These are phyloP conservation scores for Piprites chloris DNA, from an alignment of 2,113 vertebrate species.

Conservation along the genomic window DNA sequence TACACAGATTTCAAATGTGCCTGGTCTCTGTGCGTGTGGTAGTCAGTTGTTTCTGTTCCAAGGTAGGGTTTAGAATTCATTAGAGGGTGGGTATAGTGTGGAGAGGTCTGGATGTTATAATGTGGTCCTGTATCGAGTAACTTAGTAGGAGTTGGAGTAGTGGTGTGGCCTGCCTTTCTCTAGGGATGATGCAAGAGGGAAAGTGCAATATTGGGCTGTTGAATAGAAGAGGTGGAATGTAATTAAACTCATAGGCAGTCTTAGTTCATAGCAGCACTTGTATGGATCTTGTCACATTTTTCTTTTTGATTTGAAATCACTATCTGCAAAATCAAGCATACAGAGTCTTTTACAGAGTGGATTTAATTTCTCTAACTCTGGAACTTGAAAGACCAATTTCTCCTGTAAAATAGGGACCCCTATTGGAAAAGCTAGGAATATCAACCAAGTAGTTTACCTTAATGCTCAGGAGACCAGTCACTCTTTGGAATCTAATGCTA, in stretches of 20 bases:
- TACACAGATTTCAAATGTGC: not conserved
- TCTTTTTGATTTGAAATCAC: not conserved
- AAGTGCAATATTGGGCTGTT: not conserved
- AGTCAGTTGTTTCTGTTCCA: not conserved
- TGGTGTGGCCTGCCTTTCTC: not conserved
- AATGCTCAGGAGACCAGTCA: not conserved
- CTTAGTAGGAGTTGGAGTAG: not conserved
- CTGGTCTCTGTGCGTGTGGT: not conserved
- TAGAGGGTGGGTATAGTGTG: not conserved
- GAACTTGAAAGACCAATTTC: not conserved
- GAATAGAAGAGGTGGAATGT: not conserved
- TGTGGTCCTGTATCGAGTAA: fast-evolving
- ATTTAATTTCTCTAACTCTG: not conserved
- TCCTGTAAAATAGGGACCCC: slow-evolving; percentile 10
- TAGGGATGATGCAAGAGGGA: not conserved
- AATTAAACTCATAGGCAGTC: not conserved
- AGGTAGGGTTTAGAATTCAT: not conserved
- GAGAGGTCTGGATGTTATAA: not conserved
- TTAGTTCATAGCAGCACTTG: not conserved
- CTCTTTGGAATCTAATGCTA: not conserved
- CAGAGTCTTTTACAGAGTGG: fast-evolving
- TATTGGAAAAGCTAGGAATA: slow-evolving; percentile 2
- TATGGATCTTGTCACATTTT: not conserved
- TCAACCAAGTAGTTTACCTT: not conserved
- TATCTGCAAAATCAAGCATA: not conserved